Conservation (phyloP, 2,888 invertebrate species). For the Erebia palarica region DNA sequence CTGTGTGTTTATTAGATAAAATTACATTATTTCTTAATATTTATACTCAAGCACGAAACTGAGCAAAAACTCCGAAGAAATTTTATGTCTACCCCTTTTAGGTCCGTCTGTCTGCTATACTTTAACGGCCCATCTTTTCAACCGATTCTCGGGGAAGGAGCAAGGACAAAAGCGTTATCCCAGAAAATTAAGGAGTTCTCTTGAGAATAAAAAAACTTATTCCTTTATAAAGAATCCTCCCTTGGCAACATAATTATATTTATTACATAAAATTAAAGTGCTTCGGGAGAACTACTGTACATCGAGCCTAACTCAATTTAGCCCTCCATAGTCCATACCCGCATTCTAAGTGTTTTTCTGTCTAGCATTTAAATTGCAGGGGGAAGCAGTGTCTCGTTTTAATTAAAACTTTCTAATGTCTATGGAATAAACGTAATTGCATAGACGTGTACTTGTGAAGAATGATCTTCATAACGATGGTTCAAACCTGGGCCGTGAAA, state of each 20-base stretch:
- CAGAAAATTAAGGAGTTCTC: too few species aligned
- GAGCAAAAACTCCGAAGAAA: too few species aligned
- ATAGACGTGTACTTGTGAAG: not conserved
- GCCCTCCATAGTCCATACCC: not conserved
- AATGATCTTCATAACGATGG: not conserved
- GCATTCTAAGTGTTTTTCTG: slow-evolving; percentile 6
- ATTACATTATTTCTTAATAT: too few species aligned
- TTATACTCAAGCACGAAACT: too few species aligned
- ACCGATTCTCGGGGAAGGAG: too few species aligned
- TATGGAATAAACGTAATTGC: not conserved
- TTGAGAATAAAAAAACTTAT: too few species aligned
- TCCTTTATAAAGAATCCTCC: not conserved
- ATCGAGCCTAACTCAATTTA: not conserved
- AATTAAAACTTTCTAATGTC: slow-evolving; percentile 11
- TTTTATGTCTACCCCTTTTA: too few species aligned
- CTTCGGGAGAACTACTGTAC: not conserved
- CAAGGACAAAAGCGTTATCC: too few species aligned
- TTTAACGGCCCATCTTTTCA: too few species aligned
- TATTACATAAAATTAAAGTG: not conserved
- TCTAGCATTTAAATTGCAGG: not conserved
- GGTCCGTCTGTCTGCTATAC: too few species aligned
- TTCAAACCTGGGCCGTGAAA: not conserved
- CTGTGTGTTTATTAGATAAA: too few species aligned
- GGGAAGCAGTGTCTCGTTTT: slow-evolving; percentile 8
- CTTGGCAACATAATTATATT: not conserved